phyloP scores from a whole-genome alignment of 1,140 invertebrate genomes.

The Meloidogyne exigua region DNA sequence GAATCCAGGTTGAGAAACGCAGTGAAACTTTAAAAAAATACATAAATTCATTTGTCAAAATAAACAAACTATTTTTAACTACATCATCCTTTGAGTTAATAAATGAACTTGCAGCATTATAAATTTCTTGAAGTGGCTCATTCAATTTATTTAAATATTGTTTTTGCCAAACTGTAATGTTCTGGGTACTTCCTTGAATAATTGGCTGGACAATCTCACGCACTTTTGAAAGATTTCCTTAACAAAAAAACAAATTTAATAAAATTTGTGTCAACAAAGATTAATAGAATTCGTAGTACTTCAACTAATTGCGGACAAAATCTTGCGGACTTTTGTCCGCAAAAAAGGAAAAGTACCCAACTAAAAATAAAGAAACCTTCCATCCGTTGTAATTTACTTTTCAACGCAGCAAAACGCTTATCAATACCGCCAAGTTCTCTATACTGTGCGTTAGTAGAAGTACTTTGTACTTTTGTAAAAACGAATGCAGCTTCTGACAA shows the following conservation, averaged over 20 bases:
- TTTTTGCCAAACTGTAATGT: conserved; percentile 26
- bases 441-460: conserved; percentile 32
- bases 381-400: conserved; percentile 28
- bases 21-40: conserved; percentile 21
- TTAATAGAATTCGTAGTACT: too few relatives aligned
- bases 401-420: conserved; percentile 37
- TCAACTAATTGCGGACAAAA: not conserved
- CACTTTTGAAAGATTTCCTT: conserved; percentile 22
- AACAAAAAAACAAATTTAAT: not conserved
- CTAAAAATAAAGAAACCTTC: conserved; percentile 31
- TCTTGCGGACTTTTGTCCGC: not conserved
- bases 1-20: conserved; percentile 38
- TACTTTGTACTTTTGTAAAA: conserved; percentile 37
- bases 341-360: not conserved
- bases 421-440: conserved; percentile 49
- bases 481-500: conserved; percentile 22
- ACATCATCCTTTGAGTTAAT: conserved; percentile 41
- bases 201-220: conserved; percentile 30
- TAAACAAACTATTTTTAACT: conserved; percentile 33
- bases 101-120: conserved; percentile 30
- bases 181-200: conserved; percentile 29
- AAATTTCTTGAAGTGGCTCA: conserved; percentile 24
- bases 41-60: not conserved
- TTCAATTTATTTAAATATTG: conserved; percentile 29
- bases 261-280: too few relatives aligned